These are phyloP conservation scores for Linnaemya tessellans DNA, from an alignment of 2,888 invertebrate species.

Conservation along the genomic window DNA sequence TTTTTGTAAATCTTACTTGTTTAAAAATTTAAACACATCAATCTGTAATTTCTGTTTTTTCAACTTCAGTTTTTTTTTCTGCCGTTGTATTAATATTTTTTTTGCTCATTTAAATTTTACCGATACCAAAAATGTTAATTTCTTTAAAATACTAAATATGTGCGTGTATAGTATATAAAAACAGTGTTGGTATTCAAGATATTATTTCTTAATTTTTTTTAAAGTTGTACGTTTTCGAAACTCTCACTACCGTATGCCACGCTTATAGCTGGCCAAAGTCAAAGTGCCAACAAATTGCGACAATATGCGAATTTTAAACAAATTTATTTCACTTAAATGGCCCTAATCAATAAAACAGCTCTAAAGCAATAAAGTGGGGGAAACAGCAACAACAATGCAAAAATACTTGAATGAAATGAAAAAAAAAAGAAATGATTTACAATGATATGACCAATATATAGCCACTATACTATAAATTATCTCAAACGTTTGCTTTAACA, in stretches of 20 bases:
- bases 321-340: slow-evolving; percentile 69
- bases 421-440: slow-evolving; percentile 63
- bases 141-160: slow-evolving; percentile 8
- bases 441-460: slow-evolving; percentile 53
- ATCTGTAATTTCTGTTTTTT: neutral
- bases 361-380: neutral
- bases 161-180: slow-evolving; percentile 8
- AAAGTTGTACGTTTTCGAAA: slow-evolving; percentile 23
- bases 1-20: slow-evolving; percentile 32
- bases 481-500: neutral
- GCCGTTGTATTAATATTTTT: slow-evolving; percentile 4
- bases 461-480: slow-evolving; percentile 34
- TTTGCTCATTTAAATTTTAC: neutral
- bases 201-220: neutral
- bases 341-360: slow-evolving; percentile 63
- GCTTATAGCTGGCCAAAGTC: slow-evolving; percentile 73
- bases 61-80: slow-evolving; percentile 28
- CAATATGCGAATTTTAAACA: slow-evolving; percentile 81
- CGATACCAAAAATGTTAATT: slow-evolving; percentile 42
- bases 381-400: slow-evolving; percentile 35
- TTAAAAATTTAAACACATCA: slow-evolving; percentile 32
- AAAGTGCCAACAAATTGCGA: slow-evolving; percentile 80
- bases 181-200: neutral
- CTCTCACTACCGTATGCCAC: slow-evolving; percentile 66
- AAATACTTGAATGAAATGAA: slow-evolving; percentile 58